Conservation (phyloP, 2,888 invertebrate genomes). For the Catocala nupta region DNA sequence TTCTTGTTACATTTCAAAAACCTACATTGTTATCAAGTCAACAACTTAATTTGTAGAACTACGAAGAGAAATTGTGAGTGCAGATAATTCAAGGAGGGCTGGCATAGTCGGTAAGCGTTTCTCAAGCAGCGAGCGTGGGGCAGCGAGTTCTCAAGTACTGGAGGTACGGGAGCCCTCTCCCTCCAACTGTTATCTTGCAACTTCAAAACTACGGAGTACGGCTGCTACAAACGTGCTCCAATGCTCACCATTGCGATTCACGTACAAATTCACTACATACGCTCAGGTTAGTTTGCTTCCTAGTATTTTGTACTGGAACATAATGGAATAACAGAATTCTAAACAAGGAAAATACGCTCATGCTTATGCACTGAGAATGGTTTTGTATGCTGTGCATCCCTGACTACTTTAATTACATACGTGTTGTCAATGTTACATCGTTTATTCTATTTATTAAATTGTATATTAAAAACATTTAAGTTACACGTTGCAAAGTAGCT, state of each 20-base stretch:
- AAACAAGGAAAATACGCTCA: no score
- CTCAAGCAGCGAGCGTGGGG: conserved; percentile 47
- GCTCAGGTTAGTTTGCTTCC: conserved; percentile 25
- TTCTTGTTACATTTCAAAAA: neutral
- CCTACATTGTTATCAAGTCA: conserved; percentile 3
- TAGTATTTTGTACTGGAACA: neutral
- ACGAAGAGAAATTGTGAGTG: conserved; percentile 33
- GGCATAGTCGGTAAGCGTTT: conserved; percentile 51
- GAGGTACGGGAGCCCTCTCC: conserved; percentile 31
- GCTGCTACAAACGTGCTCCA: conserved; percentile 58
- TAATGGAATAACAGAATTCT: no score
- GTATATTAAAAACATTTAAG: no score
- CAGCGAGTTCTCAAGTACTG: conserved; percentile 53
- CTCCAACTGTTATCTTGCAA: conserved; percentile 64
- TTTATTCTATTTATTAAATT: no score
- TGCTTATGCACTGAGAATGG: no score
- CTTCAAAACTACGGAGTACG: conserved; percentile 54
- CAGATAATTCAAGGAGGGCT: conserved; percentile 43
- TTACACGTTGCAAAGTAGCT: no score
- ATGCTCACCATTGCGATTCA: conserved; percentile 46
- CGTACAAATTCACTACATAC: conserved; percentile 45
- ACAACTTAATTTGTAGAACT: conserved; percentile 27
- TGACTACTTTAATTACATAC: neutral
- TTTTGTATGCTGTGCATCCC: neutral
- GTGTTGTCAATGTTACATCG: no score